A percentile compares a stretch with the other conserved stretches of the same genome.
Conservation (phyloP, 2,888 invertebrate genomes). For the Ophion ellenae region DNA sequence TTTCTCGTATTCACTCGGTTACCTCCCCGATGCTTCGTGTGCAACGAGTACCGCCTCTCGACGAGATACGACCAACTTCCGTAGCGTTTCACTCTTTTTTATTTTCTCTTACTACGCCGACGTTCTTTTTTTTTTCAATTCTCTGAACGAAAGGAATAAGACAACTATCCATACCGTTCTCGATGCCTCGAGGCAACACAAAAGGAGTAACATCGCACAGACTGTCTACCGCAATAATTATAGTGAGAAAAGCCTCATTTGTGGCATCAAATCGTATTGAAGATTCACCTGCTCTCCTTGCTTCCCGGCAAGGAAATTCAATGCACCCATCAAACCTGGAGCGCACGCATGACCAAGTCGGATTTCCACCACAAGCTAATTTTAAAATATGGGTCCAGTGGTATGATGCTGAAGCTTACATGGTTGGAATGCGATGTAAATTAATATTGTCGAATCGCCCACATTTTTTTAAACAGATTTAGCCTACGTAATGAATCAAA, state of each 20-base stretch:
- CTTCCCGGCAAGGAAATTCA: too few species aligned
- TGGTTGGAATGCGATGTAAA: too few species aligned
- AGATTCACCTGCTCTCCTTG: neutral
- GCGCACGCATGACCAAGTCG: neutral
- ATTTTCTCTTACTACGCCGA: neutral
- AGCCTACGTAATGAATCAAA: too few species aligned
- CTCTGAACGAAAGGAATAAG: neutral
- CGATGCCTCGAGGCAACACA: constrained; percentile 6
- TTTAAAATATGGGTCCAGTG: neutral
- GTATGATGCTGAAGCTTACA: too few species aligned
- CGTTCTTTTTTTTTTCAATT: neutral
- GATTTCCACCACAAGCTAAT: neutral
- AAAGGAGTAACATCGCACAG: neutral
- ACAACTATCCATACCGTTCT: constrained; percentile 1
- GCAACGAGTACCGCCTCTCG: constrained; percentile 14
- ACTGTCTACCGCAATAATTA: constrained; percentile 9
- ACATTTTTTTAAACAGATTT: too few species aligned
- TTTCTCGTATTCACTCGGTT: constrained; percentile 19
- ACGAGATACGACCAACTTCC: constrained; percentile 21
- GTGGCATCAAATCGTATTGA: neutral
- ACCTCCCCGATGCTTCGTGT: neutral
- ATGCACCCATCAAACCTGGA: neutral
- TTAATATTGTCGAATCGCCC: too few species aligned
- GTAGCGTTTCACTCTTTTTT: neutral
- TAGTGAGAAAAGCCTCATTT: constrained; percentile 4